Base-by-base conservation (phyloP, 2,888 invertebrate genomes). In the Augochlorella aurata region DNA sequence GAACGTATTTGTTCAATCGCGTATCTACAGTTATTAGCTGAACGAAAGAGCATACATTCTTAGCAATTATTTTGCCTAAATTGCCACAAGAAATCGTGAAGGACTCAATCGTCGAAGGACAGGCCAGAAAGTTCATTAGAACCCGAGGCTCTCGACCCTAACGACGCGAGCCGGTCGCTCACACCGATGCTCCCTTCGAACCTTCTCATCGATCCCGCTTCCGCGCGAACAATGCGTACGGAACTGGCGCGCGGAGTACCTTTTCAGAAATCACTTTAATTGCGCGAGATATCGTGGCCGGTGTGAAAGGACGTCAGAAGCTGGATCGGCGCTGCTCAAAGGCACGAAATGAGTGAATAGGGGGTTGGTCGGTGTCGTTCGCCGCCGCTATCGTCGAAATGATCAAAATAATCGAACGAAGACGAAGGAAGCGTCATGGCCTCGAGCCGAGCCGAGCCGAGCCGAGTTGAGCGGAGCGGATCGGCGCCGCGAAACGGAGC, bases 371-470 rank as follows among this genome's bases (percentile, higher is more conserved):
- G 71, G 61, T 58, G 50, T 74, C 75, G 68, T 63, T 79, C 69
- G 65, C 18, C 47, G 69, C 44, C 47, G 66, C 74, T 89, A 86
- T 89, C 89, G 83, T 80, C 82, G 84, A 69, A 84, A 83, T 85
- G 85, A 84, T 87, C 84, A 85, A 88, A 89, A 90, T 89, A 87
- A 90, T 90, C 89, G 89, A 88, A 90, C 87, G 87, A 81, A 76
- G 85, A 77, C 61, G 81, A 85, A 83, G 73, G 73, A 68, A 74
- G 74, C 58, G 65, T 66, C 66, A 66, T 18, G 18, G 29, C 52
- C 87, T 81, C n/a, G 47, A 14, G 2, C 58, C n/a, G 14, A 82
- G 47, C 47, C 81, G 83, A 87, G 89, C 47, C 47, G 91, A 29
- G 29, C 29, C 29, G 29, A 29, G 29, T 29, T 29, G 29, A 29